phyloP scores from a whole-genome alignment of 2,888 invertebrate species.

The Horisme vitalbata region DNA sequence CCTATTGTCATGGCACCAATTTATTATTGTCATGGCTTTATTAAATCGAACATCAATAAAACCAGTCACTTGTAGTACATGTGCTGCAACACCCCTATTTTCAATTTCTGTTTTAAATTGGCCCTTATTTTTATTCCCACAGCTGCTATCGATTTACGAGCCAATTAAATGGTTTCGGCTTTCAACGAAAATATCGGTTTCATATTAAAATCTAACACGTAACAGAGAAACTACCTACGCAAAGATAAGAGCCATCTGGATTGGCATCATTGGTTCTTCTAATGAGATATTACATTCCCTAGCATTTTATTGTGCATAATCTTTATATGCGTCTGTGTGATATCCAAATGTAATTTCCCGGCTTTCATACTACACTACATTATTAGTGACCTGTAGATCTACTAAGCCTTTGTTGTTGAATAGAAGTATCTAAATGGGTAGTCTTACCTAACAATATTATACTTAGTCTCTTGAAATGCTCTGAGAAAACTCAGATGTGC shows the following conservation, averaged over 20 bases:
- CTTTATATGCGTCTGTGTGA: not conserved
- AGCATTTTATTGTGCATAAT: not conserved
- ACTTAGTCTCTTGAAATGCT: no score
- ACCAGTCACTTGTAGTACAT: slow-evolving; percentile 32
- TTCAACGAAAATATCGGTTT: slow-evolving; percentile 31
- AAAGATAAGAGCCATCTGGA: slow-evolving; percentile 4
- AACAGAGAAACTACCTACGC: slow-evolving; percentile 13
- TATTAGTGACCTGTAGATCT: no score
- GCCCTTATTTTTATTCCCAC: slow-evolving; percentile 68
- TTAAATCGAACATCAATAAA: slow-evolving; percentile 39
- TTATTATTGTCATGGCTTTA: slow-evolving; percentile 16
- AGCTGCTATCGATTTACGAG: slow-evolving; percentile 70
- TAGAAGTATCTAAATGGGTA: no score
- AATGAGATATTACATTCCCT: slow-evolving; percentile 5
- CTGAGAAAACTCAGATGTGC: no score
- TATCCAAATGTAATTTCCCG: no score
- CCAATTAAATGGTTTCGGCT: slow-evolving; percentile 60
- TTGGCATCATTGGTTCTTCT: not conserved
- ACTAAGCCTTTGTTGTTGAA: no score
- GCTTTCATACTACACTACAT: no score
- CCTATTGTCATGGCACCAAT: slow-evolving; percentile 1
- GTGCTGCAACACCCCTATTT: slow-evolving; percentile 56
- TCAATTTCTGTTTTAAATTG: slow-evolving; percentile 68
- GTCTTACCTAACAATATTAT: no score
- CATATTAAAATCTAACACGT: slow-evolving; percentile 17